Conservation (phyloP, 2,888 invertebrate species). For the Anorthoa munda region DNA sequence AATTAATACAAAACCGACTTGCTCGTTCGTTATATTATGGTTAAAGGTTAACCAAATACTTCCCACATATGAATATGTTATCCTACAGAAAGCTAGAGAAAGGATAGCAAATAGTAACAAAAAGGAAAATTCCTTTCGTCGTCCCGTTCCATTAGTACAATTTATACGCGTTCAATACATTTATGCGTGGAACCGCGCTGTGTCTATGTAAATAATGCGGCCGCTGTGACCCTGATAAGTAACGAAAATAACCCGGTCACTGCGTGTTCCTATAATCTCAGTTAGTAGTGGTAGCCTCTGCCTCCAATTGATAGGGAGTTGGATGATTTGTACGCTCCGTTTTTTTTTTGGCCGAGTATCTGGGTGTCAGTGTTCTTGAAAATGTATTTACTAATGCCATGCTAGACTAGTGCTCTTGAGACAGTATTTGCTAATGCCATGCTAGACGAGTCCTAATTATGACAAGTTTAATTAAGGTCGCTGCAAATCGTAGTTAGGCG, state of each 20-base stretch:
- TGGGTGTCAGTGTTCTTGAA: slow-evolving; percentile 1
- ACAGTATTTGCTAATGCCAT: neutral
- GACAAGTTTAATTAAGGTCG: neutral
- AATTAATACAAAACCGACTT: neutral
- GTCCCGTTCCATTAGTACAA: slow-evolving; percentile 44
- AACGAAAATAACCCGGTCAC: slow-evolving; percentile 86
- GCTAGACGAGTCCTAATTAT: neutral
- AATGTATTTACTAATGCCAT: neutral
- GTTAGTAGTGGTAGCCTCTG: slow-evolving; percentile 71
- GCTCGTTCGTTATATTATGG: neutral
- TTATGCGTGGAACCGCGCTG: slow-evolving; percentile 64
- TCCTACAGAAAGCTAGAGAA: slow-evolving; percentile 9
- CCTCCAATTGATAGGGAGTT: slow-evolving; percentile 60
- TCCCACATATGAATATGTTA: slow-evolving; percentile 4
- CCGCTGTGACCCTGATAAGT: slow-evolving; percentile 84
- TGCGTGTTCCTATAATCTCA: slow-evolving; percentile 78
- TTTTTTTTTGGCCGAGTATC: slow-evolving; percentile 17
- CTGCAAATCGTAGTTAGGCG: slow-evolving; percentile 7
- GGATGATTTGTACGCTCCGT: slow-evolving; percentile 43
- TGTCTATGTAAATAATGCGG: slow-evolving; percentile 76
- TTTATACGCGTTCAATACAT: slow-evolving; percentile 59
- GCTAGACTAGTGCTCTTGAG: neutral
- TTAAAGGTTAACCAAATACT: slow-evolving; percentile 5
- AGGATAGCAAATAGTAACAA: slow-evolving; percentile 11
- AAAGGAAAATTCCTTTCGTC: slow-evolving; percentile 36